phyloP scores from a whole-genome alignment of 2,113 vertebrate species.

The Suncus etruscus region DNA sequence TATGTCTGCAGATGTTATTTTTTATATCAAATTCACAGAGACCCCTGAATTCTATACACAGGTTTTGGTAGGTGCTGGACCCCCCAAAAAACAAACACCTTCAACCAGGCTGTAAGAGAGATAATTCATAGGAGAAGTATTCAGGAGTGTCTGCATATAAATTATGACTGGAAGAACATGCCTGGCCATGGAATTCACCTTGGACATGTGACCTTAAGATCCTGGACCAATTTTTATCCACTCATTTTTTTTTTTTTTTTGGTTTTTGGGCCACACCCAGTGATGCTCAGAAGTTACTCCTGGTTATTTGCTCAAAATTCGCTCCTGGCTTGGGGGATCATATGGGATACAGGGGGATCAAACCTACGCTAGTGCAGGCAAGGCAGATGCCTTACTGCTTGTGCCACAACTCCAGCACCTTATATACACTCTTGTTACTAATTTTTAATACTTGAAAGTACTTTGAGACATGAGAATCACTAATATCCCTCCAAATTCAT shows the following conservation, averaged over 20 bases:
- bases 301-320: too few species aligned
- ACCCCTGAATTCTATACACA: neutral
- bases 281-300: too few species aligned
- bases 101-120: neutral
- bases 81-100: neutral
- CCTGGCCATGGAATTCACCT: neutral
- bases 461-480: neutral
- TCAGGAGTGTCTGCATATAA: too few species aligned
- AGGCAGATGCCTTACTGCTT: too few species aligned
- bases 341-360: too few species aligned
- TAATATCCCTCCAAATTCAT: neutral
- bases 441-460: constrained; percentile 46
- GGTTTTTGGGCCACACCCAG: too few species aligned
- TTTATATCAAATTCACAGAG: neutral
- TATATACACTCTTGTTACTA: neutral
- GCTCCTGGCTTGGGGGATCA: too few species aligned
- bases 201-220: neutral
- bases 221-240: neutral
- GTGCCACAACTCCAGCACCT: too few species aligned
- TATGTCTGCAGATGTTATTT: neutral
- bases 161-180: neutral
- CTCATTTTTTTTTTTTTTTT: too few species aligned
- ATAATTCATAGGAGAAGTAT: neutral
- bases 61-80: neutral
- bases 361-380: too few species aligned